phyloP scores from a whole-genome alignment of 2,888 invertebrate genomes.

The Pristionchus mayeri region DNA sequence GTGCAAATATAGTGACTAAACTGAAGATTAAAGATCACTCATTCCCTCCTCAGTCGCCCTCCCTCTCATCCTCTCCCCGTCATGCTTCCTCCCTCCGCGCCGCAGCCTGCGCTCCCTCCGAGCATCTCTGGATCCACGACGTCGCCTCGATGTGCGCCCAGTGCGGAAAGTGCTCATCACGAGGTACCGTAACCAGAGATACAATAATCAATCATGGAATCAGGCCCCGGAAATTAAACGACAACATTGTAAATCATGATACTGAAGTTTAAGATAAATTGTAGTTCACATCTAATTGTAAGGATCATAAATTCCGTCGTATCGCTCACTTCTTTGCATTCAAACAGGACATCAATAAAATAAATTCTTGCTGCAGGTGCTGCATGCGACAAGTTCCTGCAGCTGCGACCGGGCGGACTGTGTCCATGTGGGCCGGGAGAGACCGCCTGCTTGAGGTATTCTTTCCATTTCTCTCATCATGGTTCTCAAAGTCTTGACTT shows the following conservation, averaged over 20 bases:
- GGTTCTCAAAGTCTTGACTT: too few relatives aligned
- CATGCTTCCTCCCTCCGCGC: slow-evolving; percentile 47
- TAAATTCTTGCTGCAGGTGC: background rate
- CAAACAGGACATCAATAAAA: too few relatives aligned
- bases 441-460: slow-evolving; percentile 57
- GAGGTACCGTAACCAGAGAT: background rate
- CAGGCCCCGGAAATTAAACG: background rate
- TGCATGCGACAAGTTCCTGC: slow-evolving; percentile 15
- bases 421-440: slow-evolving; percentile 67
- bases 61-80: slow-evolving; percentile 56
- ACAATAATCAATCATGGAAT: background rate
- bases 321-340: too few relatives aligned
- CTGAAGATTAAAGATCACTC: background rate
- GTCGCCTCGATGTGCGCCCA: slow-evolving; percentile 91
- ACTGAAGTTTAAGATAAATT: background rate
- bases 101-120: slow-evolving; percentile 79
- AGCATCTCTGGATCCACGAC: slow-evolving; percentile 82
- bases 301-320: too few relatives aligned
- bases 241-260: background rate
- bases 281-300: too few relatives aligned
- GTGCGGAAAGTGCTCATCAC: slow-evolving; percentile 81
- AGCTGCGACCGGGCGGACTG: slow-evolving; percentile 38
- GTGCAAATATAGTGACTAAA: too few relatives aligned
- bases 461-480: too few relatives aligned
- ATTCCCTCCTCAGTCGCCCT: slow-evolving; percentile 40